These are phyloP conservation scores for Vicugna pacos DNA, from an alignment of 2,113 vertebrate species.

Conservation along the genomic window DNA sequence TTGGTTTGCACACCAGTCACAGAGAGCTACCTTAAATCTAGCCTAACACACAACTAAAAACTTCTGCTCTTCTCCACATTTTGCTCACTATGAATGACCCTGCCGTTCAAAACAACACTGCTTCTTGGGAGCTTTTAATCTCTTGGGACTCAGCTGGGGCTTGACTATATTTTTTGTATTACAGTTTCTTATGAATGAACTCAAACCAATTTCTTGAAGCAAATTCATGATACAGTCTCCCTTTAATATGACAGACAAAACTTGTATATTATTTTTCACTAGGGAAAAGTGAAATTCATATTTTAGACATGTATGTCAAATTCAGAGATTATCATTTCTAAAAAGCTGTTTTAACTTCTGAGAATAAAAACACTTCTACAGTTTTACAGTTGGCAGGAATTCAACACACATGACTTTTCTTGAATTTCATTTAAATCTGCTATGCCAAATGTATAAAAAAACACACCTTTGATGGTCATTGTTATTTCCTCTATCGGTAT, in stretches of 20 bases:
- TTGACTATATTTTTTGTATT: not conserved
- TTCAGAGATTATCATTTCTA: conserved; percentile 41
- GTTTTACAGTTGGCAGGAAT: not conserved
- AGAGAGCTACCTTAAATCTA: not conserved
- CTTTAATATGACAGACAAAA: not conserved
- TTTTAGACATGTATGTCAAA: conserved; percentile 37
- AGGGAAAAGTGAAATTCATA: not conserved
- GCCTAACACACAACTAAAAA: conserved; percentile 7
- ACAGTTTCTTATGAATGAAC: conserved; percentile 21
- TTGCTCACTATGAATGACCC: not conserved
- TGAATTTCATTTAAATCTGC: conserved; percentile 43
- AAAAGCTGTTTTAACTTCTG: conserved; percentile 41
- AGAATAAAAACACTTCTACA: conserved; percentile 38
- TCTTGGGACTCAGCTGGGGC: not conserved
- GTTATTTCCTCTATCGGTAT: not conserved
- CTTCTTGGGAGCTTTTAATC: not conserved
- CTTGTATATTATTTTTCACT: not conserved
- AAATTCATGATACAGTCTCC: not conserved
- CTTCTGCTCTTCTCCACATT: not conserved
- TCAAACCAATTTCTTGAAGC: conserved; percentile 22
- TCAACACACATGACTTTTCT: conserved; percentile 35
- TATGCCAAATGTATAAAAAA: not conserved
- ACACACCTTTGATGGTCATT: not conserved
- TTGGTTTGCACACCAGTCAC: not conserved
- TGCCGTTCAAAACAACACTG: conserved; percentile 11